phyloP scores from a whole-genome alignment of 2,113 vertebrate genomes.

The Marmota monax region DNA sequence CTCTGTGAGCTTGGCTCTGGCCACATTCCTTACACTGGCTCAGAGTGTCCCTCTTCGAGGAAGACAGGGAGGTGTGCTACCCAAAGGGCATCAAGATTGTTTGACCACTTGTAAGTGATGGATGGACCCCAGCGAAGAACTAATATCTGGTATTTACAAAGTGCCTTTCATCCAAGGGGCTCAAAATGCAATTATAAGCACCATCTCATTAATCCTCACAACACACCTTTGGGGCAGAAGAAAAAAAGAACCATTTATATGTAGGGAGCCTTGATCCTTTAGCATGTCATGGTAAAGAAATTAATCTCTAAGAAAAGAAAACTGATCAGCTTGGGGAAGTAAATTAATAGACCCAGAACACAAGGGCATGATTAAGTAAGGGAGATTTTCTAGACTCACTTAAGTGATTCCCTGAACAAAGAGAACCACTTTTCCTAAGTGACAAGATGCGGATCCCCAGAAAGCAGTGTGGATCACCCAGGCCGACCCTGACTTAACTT shows the following conservation, averaged over 20 bases:
- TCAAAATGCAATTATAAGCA: constrained; percentile 71
- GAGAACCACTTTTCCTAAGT: background rate
- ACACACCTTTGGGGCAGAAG: constrained; percentile 51
- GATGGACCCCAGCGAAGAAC: constrained; percentile 52
- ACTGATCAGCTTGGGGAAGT: background rate
- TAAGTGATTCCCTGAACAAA: background rate
- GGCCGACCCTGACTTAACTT: background rate
- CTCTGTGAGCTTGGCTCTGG: background rate
- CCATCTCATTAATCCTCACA: constrained; percentile 76
- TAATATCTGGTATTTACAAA: constrained; percentile 68
- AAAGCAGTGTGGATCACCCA: background rate
- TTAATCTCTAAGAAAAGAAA: constrained; percentile 68
- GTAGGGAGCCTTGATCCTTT: constrained; percentile 51
- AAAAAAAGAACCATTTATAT: constrained; percentile 50
- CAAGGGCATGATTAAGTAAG: constrained; percentile 67
- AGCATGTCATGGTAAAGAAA: constrained; percentile 55
- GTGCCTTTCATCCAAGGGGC: constrained; percentile 53
- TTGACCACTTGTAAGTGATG: constrained; percentile 57
- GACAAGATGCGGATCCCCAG: background rate
- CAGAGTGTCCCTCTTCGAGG: background rate
- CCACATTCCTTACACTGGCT: background rate
- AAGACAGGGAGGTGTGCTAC: background rate
- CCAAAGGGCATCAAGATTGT: constrained; percentile 16
- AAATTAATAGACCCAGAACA: constrained; percentile 62
- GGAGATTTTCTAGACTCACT: background rate